These are phyloP conservation scores for Alloscopus bannaensis DNA, from an alignment of 2,888 invertebrate species.

Conservation along the genomic window DNA sequence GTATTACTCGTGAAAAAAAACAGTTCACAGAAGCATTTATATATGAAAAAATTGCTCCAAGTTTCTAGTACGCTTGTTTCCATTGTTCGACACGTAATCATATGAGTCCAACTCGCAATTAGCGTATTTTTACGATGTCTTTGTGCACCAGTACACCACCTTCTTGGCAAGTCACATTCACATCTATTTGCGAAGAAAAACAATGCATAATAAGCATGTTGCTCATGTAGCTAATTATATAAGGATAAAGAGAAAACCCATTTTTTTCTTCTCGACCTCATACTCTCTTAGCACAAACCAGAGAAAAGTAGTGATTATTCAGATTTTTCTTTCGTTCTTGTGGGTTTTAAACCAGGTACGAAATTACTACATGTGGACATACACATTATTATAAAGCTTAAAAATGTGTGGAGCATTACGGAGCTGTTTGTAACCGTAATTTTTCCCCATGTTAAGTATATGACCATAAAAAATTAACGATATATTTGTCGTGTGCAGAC, in stretches of 20 bases:
- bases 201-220: conserved; percentile 52
- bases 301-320: conserved; percentile 6
- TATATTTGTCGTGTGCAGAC: conserved; percentile 21
- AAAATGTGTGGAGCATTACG: conserved; percentile 10
- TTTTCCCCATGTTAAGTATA: conserved; percentile 44
- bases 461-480: conserved; percentile 40
- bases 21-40: too few species aligned
- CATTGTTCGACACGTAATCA: conserved; percentile 54
- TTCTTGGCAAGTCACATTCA: conserved; percentile 22
- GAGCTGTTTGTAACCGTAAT: conserved; percentile 11
- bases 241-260: conserved; percentile 19
- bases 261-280: conserved; percentile 10
- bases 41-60: too few species aligned
- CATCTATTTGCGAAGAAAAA: conserved; percentile 23
- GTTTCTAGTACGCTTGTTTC: too few species aligned
- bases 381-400: conserved; percentile 6
- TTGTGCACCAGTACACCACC: conserved; percentile 29
- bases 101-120: conserved; percentile 49
- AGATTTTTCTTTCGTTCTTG: neutral
- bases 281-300: neutral
- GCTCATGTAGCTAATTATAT: conserved; percentile 48
- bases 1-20: too few species aligned
- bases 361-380: conserved; percentile 10
- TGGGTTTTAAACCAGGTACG: neutral
- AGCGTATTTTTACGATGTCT: conserved; percentile 50